phyloP scores from a whole-genome alignment of 2,888 invertebrate genomes.

The Agonopterix alstromeriana region DNA sequence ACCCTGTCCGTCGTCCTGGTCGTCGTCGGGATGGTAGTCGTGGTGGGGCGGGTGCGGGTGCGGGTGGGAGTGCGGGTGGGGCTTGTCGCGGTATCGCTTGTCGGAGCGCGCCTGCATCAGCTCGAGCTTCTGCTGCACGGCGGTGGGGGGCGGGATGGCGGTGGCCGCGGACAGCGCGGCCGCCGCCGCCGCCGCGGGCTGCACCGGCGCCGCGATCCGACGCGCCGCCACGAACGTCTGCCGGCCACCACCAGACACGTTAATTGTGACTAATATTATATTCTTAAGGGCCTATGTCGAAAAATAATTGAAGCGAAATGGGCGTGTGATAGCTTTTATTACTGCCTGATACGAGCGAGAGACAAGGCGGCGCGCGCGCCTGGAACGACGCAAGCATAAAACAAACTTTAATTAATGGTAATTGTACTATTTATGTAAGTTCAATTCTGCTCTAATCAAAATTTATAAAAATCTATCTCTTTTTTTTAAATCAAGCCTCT shows the following conservation, averaged over 20 bases:
- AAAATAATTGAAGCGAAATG: too few relatives aligned
- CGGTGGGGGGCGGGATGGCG: slow-evolving; percentile 66
- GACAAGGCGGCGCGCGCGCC: too few relatives aligned
- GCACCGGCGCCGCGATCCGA: slow-evolving; percentile 66
- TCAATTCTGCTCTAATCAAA: too few relatives aligned
- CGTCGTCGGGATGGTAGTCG: slow-evolving; percentile 14
- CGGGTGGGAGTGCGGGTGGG: slow-evolving; percentile 5
- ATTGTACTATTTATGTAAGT: too few relatives aligned
- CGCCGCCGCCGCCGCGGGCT: slow-evolving; percentile 68
- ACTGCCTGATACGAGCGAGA: too few relatives aligned
- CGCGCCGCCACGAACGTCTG: slow-evolving; percentile 70
- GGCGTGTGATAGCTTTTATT: too few relatives aligned
- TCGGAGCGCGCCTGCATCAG: slow-evolving; percentile 62
- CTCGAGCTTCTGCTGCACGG: slow-evolving; percentile 69
- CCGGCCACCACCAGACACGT: background rate
- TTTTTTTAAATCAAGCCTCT: too few relatives aligned
- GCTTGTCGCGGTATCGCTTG: slow-evolving; percentile 41
- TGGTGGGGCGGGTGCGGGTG: background rate
- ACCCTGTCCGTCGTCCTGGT: slow-evolving; percentile 17
- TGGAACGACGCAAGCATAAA: too few relatives aligned
- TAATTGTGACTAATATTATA: too few relatives aligned
- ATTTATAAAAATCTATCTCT: too few relatives aligned
- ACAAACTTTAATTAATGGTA: too few relatives aligned
- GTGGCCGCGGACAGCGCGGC: slow-evolving; percentile 69
- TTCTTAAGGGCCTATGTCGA: too few relatives aligned